Evolutionary conservation across 1,140 invertebrate species (phyloP), one percentile per base, ranked within the genome.

Genomic region (Teleopsis dalmanni): DNA sequence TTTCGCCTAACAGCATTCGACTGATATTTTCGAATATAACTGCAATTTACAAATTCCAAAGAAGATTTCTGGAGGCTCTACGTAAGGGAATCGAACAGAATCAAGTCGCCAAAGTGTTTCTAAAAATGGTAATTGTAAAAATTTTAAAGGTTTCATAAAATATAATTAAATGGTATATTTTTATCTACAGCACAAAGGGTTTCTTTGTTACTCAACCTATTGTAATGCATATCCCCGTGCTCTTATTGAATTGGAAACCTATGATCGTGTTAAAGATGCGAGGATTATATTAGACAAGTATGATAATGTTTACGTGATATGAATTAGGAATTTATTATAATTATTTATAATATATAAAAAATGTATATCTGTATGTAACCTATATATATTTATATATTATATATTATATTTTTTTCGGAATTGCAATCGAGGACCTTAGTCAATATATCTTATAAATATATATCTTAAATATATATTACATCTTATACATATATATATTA

Each of bases 171-270:
- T 23, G 26, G 11, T 37, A 7, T 23, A 51, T 53, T 51, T 43
- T 25, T 54, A 25, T 44, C 57, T 70, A 42, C 72, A 88, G 85
- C 76, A 80, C 59, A 75, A 77, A 35, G 81, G 80, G 23, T 91
- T 91, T 69, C 80, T 84, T 53, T 85, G 91, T 66, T 95, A 95
- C 65, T 90, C 88, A 7, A 88, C 91, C 45, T 95, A 94, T 59
- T 94, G 91, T 60, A 93, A 92, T 71, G 90, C 90, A 62, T 89
- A 94, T 72, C 85, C 89, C 9, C 55, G 68, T 35, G 68, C 68
- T 11, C 52, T 71, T 9, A 65, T 70, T 23, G 68, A 71, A 54
- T 59, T 71, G 16, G 68, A 70, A 51, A 60, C 63, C 11, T 71
- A 67, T 51, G 58, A 65, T 37, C 62, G 62, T 22, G 52, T 64